A percentile compares a stretch with the other conserved stretches of the same genome.
Conservation (phyloP, 2,888 invertebrate genomes). For the Amphipoea oculea region DNA sequence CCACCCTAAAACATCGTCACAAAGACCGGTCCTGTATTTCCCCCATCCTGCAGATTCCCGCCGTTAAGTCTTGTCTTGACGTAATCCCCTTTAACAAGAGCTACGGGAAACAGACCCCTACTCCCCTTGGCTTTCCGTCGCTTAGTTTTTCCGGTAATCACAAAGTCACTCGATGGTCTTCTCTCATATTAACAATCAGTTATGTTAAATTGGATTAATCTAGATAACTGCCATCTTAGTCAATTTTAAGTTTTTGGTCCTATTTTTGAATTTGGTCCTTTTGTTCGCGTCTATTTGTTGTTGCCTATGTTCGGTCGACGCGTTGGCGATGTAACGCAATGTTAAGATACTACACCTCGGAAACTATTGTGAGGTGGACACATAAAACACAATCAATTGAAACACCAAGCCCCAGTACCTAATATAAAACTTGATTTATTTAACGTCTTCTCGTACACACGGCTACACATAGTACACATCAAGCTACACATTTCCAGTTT, state of each 20-base stretch:
- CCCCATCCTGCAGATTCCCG: neutral
- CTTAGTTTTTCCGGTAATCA: neutral
- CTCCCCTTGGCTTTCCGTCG: neutral
- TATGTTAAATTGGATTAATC: neutral
- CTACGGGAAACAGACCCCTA: too few species aligned
- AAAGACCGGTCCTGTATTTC: neutral
- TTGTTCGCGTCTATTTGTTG: slow-evolving; percentile 7
- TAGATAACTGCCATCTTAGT: neutral
- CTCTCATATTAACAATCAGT: neutral
- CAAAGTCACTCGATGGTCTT: neutral
- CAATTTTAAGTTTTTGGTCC: neutral
- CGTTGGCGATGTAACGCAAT: slow-evolving; percentile 63
- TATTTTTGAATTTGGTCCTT: slow-evolving; percentile 42
- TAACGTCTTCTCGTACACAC: neutral
- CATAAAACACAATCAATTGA: slow-evolving; percentile 54
- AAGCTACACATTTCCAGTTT: too few species aligned
- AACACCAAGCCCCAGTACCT: neutral
- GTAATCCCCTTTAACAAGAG: neutral
- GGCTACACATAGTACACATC: too few species aligned
- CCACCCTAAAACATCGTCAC: neutral
- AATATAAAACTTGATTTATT: slow-evolving; percentile 26
- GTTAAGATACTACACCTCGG: slow-evolving; percentile 39
- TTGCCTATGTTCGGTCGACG: slow-evolving; percentile 20
- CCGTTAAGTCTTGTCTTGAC: neutral
- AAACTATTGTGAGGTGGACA: slow-evolving; percentile 31